phyloP scores from a whole-genome alignment of 23 tunicate genomes.

The Corella eumyota region DNA sequence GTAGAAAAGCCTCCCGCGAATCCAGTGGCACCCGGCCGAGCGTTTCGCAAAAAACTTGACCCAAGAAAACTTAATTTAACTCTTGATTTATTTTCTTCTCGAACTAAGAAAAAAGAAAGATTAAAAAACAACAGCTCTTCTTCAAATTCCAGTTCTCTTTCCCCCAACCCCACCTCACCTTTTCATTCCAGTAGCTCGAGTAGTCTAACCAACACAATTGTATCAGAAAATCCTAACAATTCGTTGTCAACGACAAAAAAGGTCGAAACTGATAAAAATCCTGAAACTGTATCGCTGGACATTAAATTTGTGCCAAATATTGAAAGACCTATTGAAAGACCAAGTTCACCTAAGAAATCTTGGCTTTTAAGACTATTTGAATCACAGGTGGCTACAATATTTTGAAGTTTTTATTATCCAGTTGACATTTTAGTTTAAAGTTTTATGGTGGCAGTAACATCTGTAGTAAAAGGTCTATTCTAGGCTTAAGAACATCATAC shows the following conservation, averaged over 20 bases:
- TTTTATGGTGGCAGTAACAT: no score
- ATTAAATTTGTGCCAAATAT: neutral
- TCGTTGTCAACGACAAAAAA: neutral
- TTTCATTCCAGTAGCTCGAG: constrained; percentile 5
- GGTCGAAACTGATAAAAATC: neutral
- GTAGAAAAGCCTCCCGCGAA: constrained; percentile 6
- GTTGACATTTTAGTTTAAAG: no score
- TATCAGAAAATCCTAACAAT: neutral
- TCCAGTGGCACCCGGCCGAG: constrained; percentile 57
- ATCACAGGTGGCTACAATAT: constrained; percentile 66
- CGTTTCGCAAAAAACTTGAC: constrained; percentile 81
- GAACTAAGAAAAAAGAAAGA: constrained; percentile 57
- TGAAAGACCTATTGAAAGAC: neutral
- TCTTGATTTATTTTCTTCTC: constrained; percentile 74
- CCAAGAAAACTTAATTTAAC: constrained; percentile 87
- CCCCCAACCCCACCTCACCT: constrained; percentile 59
- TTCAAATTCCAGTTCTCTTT: constrained; percentile 40
- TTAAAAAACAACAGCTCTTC: constrained; percentile 20
- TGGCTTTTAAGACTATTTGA: constrained; percentile 90
- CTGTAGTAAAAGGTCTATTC: no score
- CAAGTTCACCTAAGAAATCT: constrained; percentile 41
- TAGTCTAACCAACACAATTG: neutral
- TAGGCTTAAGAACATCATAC: no score
- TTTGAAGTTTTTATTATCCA: neutral
- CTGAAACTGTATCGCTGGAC: neutral